Evolutionary conservation across 64 coral and sea anemone species (phyloP).

Genomic region (Pocillopora damicornis): DNA sequence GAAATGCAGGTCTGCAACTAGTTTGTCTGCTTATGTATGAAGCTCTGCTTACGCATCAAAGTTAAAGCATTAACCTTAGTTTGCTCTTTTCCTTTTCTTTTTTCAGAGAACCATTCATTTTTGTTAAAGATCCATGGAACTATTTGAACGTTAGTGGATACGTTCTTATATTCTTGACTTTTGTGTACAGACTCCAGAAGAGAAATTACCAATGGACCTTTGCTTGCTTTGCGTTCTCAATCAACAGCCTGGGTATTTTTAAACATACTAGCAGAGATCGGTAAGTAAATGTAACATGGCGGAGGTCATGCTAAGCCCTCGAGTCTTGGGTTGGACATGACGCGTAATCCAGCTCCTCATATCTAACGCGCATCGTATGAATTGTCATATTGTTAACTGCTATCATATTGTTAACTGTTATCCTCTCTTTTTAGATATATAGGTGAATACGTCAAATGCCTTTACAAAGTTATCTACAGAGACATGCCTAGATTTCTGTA

Average conservation of each 20-base stretch:
- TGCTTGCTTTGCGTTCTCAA: conserved; percentile 23
- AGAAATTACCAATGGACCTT: neutral
- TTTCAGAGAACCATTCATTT: conserved; percentile 37
- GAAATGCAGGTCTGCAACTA: neutral
- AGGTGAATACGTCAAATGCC: conserved; percentile 31
- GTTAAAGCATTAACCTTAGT: neutral
- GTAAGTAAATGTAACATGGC: neutral
- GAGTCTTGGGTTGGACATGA: neutral
- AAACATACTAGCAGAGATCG: conserved; percentile 44
- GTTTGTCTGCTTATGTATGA: neutral
- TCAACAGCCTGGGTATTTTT: conserved; percentile 53
- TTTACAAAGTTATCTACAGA: conserved; percentile 46
- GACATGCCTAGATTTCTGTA: conserved; percentile 55
- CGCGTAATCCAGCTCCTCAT: neutral
- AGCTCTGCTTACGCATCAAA: neutral
- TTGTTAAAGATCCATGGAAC: conserved; percentile 42
- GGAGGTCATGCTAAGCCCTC: neutral
- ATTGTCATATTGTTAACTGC: neutral
- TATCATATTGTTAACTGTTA: neutral
- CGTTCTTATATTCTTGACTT: conserved; percentile 5
- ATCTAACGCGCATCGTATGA: neutral
- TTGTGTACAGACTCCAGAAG: neutral
- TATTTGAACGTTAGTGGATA: conserved; percentile 49
- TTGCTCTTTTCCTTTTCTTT: neutral
- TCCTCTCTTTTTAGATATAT: conserved; percentile 7